These are phyloP conservation scores for Corythornis madagascariensis DNA, from an alignment of 2,113 vertebrate species.

Conservation along the genomic window DNA sequence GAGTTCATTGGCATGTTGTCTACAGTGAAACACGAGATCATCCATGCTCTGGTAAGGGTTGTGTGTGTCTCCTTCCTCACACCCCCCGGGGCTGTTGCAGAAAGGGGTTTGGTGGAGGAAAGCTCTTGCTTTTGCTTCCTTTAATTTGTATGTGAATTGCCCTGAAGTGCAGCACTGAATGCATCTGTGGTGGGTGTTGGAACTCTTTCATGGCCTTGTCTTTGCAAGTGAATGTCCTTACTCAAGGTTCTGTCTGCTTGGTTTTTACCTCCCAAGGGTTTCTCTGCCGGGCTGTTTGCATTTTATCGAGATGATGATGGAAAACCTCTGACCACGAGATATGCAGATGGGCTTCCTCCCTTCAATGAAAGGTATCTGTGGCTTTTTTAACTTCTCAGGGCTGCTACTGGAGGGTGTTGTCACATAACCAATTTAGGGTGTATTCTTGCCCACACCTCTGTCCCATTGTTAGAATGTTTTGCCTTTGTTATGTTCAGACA, in stretches of 20 bases:
- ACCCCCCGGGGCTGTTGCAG: neutral
- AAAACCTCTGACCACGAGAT: constrained; percentile 90
- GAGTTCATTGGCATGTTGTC: constrained; percentile 96
- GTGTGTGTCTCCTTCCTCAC: neutral
- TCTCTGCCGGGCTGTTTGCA: constrained; percentile 96
- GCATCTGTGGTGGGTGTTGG: neutral
- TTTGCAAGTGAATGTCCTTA: neutral
- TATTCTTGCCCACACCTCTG: neutral
- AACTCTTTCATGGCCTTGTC: neutral
- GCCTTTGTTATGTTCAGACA: neutral
- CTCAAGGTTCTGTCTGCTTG: neutral
- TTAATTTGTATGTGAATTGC: neutral
- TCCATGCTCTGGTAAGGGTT: constrained; percentile 91
- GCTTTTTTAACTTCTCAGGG: neutral
- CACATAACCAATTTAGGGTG: neutral
- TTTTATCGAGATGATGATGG: constrained; percentile 94
- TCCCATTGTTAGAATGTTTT: neutral
- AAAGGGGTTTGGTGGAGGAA: neutral
- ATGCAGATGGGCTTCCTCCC: constrained; percentile 88
- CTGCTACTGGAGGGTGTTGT: neutral
- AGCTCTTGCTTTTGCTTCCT: neutral
- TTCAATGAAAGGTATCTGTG: constrained; percentile 90
- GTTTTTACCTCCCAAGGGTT: constrained; percentile 82
- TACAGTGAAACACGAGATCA: constrained; percentile 97
- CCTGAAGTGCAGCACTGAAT: neutral